A percentile compares a stretch with the other conserved stretches of the same genome.
These are phyloP conservation scores for Coranthus polyacanthus DNA, from an alignment of 2,797 vertebrate genomes.

Conservation along the genomic window DNA sequence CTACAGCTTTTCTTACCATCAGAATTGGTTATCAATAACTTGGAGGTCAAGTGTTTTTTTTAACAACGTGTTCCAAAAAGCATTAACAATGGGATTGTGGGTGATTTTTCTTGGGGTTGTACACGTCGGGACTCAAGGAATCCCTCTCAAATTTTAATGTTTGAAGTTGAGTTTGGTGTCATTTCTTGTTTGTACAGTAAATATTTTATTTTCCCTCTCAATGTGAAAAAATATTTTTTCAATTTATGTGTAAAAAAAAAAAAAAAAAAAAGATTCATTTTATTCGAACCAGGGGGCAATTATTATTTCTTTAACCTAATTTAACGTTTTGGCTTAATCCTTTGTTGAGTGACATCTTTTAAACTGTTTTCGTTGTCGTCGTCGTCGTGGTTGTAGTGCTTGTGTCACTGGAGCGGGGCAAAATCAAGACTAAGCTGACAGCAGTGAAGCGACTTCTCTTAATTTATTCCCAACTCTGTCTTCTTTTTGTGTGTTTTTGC, in stretches of 20 bases:
- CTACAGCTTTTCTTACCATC: slow-evolving; percentile 78
- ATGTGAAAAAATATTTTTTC: slow-evolving; percentile 79
- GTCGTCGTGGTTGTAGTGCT: slow-evolving; percentile 57
- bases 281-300: slow-evolving; percentile 48
- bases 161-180: slow-evolving; percentile 51
- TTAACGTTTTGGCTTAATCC: slow-evolving; percentile 39
- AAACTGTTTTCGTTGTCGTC: slow-evolving; percentile 47
- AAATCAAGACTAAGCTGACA: slow-evolving; percentile 33
- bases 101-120: slow-evolving; percentile 58
- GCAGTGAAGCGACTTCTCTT: slow-evolving; percentile 49
- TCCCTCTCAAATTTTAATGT: slow-evolving; percentile 39
- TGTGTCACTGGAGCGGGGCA: slow-evolving; percentile 46
- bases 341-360: slow-evolving; percentile 49
- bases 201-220: slow-evolving; percentile 76
- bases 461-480: slow-evolving; percentile 57
- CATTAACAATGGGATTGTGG: slow-evolving; percentile 62
- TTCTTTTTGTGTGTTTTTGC: slow-evolving; percentile 59
- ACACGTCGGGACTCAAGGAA: slow-evolving; percentile 29
- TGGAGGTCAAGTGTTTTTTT: slow-evolving; percentile 63
- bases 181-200: slow-evolving; percentile 73
- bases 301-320: slow-evolving; percentile 50
- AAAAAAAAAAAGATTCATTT: slow-evolving; percentile 64
- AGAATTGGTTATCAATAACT: slow-evolving; percentile 65
- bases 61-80: slow-evolving; percentile 50
- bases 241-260: slow-evolving; percentile 74